Percentiles rank a stretch among this genome's conserved stretches.
These are phyloP conservation scores for Pachycephala philippinensis DNA, from an alignment of 2,113 vertebrate genomes.

Conservation along the genomic window DNA sequence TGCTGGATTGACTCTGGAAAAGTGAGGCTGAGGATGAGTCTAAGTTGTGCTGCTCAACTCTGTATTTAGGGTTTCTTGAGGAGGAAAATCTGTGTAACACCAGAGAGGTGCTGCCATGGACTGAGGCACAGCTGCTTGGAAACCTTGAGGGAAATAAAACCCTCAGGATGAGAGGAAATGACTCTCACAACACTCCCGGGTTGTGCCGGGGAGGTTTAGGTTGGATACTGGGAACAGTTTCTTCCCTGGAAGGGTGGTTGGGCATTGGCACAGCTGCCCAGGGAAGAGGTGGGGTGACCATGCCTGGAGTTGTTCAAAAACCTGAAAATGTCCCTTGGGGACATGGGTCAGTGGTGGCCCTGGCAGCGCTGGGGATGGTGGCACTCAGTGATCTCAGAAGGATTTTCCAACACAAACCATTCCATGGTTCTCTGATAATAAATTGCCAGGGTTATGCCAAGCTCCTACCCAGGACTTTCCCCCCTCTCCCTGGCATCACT, in stretches of 20 bases:
- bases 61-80: neutral
- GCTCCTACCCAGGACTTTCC: neutral
- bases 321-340: neutral
- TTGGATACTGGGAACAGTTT: neutral
- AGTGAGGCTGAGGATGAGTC: neutral
- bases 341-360: neutral
- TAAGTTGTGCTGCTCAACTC: neutral
- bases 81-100: accelerated
- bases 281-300: neutral
- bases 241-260: neutral
- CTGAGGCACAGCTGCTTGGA: neutral
- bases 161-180: neutral
- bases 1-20: neutral
- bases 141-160: neutral
- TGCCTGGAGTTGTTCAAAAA: neutral
- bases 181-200: neutral
- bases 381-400: neutral
- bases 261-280: neutral
- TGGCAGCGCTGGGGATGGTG: neutral
- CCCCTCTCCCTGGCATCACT: neutral
- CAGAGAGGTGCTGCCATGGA: neutral
- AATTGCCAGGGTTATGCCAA: neutral
- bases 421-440: neutral
- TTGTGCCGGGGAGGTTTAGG: neutral
- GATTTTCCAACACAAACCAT: neutral